These are phyloP conservation scores for Phaethornis superciliosus DNA, from an alignment of 2,113 vertebrate genomes.

Conservation along the genomic window DNA sequence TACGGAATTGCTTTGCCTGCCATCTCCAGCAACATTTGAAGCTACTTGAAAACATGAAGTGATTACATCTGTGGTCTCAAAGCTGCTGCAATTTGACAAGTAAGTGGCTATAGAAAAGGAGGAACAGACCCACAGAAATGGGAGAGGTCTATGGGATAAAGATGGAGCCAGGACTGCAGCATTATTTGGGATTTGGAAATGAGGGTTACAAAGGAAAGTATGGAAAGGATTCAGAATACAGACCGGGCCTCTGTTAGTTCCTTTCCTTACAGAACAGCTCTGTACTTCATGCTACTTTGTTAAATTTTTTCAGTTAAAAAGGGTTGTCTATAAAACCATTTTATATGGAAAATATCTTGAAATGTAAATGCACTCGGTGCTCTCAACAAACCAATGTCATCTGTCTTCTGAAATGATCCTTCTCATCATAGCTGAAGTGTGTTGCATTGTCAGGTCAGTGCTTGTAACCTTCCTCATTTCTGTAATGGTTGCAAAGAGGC, in stretches of 20 bases:
- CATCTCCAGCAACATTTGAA: neutral
- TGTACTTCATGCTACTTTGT: neutral
- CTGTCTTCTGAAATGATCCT: neutral
- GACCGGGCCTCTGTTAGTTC: neutral
- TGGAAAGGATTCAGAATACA: neutral
- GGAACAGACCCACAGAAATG: neutral
- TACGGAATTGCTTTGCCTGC: neutral
- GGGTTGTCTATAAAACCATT: neutral
- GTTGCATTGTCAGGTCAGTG: neutral
- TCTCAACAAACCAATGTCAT: neutral
- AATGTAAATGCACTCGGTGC: neutral
- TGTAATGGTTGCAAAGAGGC: neutral
- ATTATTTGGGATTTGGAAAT: neutral
- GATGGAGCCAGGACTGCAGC: neutral
- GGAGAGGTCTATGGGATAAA: neutral
- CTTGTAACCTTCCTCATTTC: rapidly evolving
- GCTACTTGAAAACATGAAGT: neutral
- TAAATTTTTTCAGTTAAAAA: neutral
- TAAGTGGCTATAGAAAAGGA: neutral
- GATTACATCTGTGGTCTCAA: neutral
- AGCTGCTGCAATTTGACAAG: neutral
- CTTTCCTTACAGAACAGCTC: neutral
- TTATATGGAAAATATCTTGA: neutral
- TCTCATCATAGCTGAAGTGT: neutral
- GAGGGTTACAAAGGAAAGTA: neutral